Base-by-base conservation (phyloP, 1,140 invertebrate genomes). In the Euwallacea similis region DNA sequence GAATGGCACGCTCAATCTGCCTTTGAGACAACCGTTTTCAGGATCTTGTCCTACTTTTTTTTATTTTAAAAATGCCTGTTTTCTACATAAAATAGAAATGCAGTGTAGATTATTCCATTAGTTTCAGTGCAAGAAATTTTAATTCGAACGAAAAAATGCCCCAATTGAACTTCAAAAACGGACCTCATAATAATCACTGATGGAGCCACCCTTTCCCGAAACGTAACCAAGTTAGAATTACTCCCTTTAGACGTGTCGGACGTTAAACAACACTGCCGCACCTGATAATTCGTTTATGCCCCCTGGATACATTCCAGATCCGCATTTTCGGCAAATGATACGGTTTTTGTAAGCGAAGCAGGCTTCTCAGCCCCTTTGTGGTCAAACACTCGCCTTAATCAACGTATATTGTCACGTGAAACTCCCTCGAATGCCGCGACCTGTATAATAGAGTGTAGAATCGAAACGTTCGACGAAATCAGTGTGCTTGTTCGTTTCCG, bases 261-360 rank as follows among this genome's bases (percentile, higher is more conserved):
- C 54, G 54, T 16, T 15, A 56, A 56, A 56, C 16, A 56, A 56
- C 54, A 13, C 54, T 21, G 54, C 10, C 54, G 9, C 16, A 15
- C 8, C 16, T 16, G 54, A 56, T 56, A 56, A 56, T 56, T 56
- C 11, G 54, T 56, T 56, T 56, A 56, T 56, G 16, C 11, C 54
- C 54, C 54, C 16, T 21, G 54, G 54, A 56, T 56, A 56, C 10
- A 56, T 56, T 56, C 16, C 54, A 56, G 54, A 56, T 56, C 54
- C 54, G 54, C 54, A 56, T 56, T 56, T 56, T 56, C 54, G 8
- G 54, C 8, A 56, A 56, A 56, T 56, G 54, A 56, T 56, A 50
- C 54, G 10, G 11, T 56, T 56, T 56, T 56, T 56, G 54, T 56
- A 56, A 56, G 54, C 54, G 54, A 15, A 56, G 16, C 54, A 21